These are phyloP conservation scores for Arbacia lixula DNA, from an alignment of 53 echinoderm and acorn worm species.

Conservation along the genomic window DNA sequence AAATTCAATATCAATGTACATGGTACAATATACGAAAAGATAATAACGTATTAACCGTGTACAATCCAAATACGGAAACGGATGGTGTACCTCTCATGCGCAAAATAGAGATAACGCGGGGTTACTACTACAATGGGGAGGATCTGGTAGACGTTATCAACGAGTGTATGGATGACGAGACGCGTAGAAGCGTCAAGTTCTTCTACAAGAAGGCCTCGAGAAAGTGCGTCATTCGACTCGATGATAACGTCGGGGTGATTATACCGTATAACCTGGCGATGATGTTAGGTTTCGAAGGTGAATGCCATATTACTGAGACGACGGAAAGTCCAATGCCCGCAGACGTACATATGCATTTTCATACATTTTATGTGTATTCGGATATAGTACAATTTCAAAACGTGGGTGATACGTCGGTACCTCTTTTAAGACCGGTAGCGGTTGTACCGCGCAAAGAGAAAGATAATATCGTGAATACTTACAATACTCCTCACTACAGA, in stretches of 20 bases:
- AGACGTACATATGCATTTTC: conserved; percentile 58
- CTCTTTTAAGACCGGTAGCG: conserved; percentile 53
- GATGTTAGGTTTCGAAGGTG: conserved; percentile 7
- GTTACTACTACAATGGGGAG: not conserved
- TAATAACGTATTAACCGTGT: not conserved
- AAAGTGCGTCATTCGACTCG: not conserved
- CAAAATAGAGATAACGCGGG: not conserved
- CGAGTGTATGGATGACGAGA: not conserved
- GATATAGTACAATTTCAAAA: conserved; percentile 67
- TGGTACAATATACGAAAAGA: conserved; percentile 11
- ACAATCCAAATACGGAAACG: not conserved
- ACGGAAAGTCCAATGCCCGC: conserved; percentile 26
- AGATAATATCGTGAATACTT: conserved; percentile 49
- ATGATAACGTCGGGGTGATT: not conserved
- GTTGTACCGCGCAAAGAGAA: not conserved
- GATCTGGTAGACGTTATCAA: conserved; percentile 19
- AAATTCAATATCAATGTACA: conserved; percentile 11
- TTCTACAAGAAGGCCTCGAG: conserved; percentile 2
- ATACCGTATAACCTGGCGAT: conserved; percentile 17
- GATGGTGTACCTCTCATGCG: not conserved
- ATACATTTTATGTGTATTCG: conserved; percentile 65
- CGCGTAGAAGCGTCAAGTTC: not conserved
- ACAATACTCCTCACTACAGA: conserved; percentile 61
- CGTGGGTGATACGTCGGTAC: conserved; percentile 67
- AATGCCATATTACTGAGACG: not conserved